phyloP scores from a whole-genome alignment of 64 coral and sea anemone species.

The Montipora cactus region DNA sequence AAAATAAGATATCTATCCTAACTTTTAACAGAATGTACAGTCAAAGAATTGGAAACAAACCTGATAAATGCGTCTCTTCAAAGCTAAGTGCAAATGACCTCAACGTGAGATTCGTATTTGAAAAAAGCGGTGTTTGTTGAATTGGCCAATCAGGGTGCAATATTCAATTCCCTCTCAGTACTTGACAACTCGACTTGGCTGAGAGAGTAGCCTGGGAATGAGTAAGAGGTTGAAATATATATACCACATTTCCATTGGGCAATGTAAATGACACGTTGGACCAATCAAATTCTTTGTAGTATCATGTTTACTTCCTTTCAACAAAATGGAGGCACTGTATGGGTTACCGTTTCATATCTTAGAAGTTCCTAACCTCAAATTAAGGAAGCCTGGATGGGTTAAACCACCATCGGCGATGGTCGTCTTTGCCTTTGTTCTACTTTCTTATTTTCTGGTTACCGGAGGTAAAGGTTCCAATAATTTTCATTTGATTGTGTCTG shows the following conservation, averaged over 20 bases:
- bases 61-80: not conserved
- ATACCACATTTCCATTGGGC: constrained; percentile 43
- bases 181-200: not conserved
- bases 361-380: constrained; percentile 94
- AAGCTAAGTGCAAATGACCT: not conserved
- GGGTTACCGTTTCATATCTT: constrained; percentile 93
- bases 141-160: constrained; percentile 68
- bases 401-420: constrained; percentile 99
- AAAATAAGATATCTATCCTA: not conserved
- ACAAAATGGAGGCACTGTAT: constrained; percentile 98
- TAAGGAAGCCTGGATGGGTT: constrained; percentile 98
- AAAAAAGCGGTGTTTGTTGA: constrained; percentile 55
- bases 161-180: not conserved
- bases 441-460: constrained; percentile 98
- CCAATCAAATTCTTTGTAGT: constrained; percentile 70
- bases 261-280: not conserved
- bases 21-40: not conserved
- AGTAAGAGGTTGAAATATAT: not conserved
- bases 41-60: constrained; percentile 11
- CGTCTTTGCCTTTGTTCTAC: constrained; percentile 91
- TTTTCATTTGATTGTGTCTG: not conserved
- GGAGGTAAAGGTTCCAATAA: constrained; percentile 73
- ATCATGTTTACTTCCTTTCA: constrained; percentile 50
- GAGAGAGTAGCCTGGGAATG: too few species aligned
- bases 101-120: constrained; percentile 47